Conservation (phyloP, 2,888 invertebrate genomes). For the Elysia crispata region DNA sequence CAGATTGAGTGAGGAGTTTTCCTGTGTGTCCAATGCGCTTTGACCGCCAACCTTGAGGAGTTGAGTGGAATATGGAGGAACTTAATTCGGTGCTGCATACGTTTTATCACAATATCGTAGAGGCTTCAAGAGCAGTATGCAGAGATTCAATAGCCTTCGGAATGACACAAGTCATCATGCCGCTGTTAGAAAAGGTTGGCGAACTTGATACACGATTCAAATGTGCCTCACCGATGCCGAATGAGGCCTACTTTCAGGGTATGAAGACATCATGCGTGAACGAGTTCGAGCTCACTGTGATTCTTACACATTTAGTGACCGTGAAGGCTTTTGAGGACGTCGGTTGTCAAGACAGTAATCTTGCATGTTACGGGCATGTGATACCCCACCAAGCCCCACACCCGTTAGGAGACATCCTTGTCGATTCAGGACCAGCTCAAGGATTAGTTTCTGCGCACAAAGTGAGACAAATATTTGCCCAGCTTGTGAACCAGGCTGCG, state of each 20-base stretch:
- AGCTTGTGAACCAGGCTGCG: slow-evolving; percentile 41
- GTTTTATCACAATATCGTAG: slow-evolving; percentile 50
- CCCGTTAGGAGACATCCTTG: slow-evolving; percentile 40
- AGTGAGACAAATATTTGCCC: slow-evolving; percentile 41
- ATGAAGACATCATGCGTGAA: slow-evolving; percentile 50
- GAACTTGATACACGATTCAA: slow-evolving; percentile 50
- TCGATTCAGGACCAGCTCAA: slow-evolving; percentile 42
- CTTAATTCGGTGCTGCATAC: slow-evolving; percentile 49
- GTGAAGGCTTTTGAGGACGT: slow-evolving; percentile 49
- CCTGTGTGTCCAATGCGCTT: slow-evolving; percentile 5
- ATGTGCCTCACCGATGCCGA: slow-evolving; percentile 51
- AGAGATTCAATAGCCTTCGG: slow-evolving; percentile 51
- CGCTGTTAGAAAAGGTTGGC: slow-evolving; percentile 47
- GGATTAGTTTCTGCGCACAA: slow-evolving; percentile 41
- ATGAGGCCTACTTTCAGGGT: slow-evolving; percentile 50
- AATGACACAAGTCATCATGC: slow-evolving; percentile 52
- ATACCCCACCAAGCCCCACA: slow-evolving; percentile 44
- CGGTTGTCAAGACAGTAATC: slow-evolving; percentile 39
- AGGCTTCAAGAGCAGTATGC: slow-evolving; percentile 49
- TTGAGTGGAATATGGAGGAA: slow-evolving; percentile 48
- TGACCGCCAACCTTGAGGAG: neutral
- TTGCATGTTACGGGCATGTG: slow-evolving; percentile 50
- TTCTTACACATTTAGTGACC: slow-evolving; percentile 47
- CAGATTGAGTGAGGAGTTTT: neutral
- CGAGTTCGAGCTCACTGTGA: slow-evolving; percentile 52